Evolutionary conservation across 2,888 invertebrate genomes (phyloP).

Genomic region (Leptura quadrifasciata): DNA sequence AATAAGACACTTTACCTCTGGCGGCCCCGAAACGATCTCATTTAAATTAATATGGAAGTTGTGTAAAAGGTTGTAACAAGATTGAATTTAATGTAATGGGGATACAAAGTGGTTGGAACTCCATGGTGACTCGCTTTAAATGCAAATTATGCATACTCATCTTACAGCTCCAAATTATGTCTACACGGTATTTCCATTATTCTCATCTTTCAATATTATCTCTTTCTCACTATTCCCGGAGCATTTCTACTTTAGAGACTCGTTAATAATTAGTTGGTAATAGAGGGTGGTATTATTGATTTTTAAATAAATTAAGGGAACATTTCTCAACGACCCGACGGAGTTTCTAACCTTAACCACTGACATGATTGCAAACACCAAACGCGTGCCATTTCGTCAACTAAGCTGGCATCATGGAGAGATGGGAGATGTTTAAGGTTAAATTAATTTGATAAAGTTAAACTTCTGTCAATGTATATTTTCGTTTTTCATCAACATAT

Average conservation of each 20-base stretch:
- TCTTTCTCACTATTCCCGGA: slow-evolving; percentile 12
- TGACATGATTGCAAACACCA: no score
- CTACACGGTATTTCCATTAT: slow-evolving; percentile 47
- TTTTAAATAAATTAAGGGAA: background rate
- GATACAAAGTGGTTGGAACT: slow-evolving; percentile 46
- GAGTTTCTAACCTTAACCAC: no score
- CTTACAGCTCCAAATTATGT: slow-evolving; percentile 48
- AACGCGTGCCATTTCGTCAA: no score
- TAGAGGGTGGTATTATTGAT: background rate
- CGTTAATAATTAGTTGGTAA: slow-evolving; percentile 2
- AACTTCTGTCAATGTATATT: no score
- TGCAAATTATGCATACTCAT: slow-evolving; percentile 51
- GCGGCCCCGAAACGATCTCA: slow-evolving; percentile 18
- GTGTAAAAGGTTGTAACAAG: slow-evolving; percentile 48
- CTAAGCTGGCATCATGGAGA: no score
- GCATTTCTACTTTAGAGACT: slow-evolving; percentile 11
- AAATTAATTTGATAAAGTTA: no score
- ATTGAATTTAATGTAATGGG: slow-evolving; percentile 50
- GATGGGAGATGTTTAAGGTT: no score
- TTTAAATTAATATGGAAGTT: slow-evolving; percentile 45
- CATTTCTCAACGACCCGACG: background rate
- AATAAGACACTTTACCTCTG: slow-evolving; percentile 21
- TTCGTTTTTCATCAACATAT: no score
- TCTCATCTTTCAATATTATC: slow-evolving; percentile 43
- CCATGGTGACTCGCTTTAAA: slow-evolving; percentile 45